Conservation (phyloP, 1,140 invertebrate species). For the Papilio helenus region DNA sequence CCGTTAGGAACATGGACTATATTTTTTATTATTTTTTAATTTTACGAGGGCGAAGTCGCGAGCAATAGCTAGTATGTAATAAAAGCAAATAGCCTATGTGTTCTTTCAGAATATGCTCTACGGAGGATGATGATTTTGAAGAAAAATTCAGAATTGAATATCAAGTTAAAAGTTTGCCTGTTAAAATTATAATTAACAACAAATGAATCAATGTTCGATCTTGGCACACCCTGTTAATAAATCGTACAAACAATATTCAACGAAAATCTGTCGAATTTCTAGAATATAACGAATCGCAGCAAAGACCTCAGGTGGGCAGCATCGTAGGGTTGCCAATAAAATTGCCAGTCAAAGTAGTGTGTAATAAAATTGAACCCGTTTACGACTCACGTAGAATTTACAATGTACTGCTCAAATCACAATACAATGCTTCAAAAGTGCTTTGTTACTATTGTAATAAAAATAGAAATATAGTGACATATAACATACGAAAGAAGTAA, state of each 20-base stretch:
- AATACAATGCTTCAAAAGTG: slow-evolving; percentile 2
- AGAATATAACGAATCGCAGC: slow-evolving; percentile 15
- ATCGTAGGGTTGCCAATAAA: slow-evolving; percentile 22
- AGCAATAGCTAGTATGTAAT: too few species aligned
- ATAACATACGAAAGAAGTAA: too few species aligned
- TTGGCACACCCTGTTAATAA: slow-evolving; percentile 22
- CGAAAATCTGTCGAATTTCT: slow-evolving; percentile 26
- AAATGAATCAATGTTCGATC: background rate
- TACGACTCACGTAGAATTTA: slow-evolving; percentile 1
- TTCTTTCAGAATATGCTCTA: too few species aligned
- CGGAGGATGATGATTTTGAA: too few species aligned
- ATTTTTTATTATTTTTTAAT: too few species aligned
- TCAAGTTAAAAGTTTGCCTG: too few species aligned
- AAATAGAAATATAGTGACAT: too few species aligned
- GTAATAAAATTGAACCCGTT: background rate
- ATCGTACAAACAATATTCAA: slow-evolving; percentile 4
- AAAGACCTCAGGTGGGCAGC: slow-evolving; percentile 31
- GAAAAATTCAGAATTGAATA: too few species aligned
- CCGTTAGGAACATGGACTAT: too few species aligned
- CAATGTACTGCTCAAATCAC: background rate
- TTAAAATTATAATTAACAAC: background rate
- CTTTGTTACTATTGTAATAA: too few species aligned
- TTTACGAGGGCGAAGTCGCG: too few species aligned
- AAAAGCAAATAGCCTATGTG: too few species aligned
- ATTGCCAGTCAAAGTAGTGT: background rate